These are phyloP conservation scores for Carlito syrichta DNA, from an alignment of 2,113 vertebrate genomes.

Conservation along the genomic window DNA sequence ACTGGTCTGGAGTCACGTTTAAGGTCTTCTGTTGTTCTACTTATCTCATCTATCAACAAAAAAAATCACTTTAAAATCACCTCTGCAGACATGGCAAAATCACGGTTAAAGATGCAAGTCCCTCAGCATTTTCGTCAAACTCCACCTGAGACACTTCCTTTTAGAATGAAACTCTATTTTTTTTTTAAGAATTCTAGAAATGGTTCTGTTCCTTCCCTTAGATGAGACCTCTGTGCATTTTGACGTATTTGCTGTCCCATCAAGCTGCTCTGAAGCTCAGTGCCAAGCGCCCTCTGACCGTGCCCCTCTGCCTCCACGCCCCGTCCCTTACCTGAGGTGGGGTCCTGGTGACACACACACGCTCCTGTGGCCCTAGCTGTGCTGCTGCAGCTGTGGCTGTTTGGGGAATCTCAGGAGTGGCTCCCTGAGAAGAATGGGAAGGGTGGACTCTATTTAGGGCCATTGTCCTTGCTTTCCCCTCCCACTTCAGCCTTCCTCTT, in stretches of 20 bases:
- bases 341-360: background rate
- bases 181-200: background rate
- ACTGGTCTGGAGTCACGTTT: background rate
- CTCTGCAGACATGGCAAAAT: background rate
- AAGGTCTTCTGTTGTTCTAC: background rate
- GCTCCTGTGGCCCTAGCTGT: too few species aligned
- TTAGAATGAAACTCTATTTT: background rate
- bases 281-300: background rate
- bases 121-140: background rate
- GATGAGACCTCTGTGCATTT: background rate
- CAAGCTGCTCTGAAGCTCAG: background rate
- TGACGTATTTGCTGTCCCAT: background rate
- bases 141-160: background rate
- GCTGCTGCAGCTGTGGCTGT: background rate
- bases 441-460: background rate
- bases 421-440: background rate
- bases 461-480: background rate
- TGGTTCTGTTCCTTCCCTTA: background rate
- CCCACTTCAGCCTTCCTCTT: background rate
- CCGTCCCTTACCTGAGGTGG: background rate
- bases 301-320: background rate
- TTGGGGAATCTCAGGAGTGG: background rate
- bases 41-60: background rate
- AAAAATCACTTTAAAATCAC: background rate
- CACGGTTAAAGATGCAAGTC: background rate